Percentiles rank a stretch among this genome's conserved stretches.
Conservation (phyloP, 2,888 invertebrate species). For the Glomeris marginata region DNA sequence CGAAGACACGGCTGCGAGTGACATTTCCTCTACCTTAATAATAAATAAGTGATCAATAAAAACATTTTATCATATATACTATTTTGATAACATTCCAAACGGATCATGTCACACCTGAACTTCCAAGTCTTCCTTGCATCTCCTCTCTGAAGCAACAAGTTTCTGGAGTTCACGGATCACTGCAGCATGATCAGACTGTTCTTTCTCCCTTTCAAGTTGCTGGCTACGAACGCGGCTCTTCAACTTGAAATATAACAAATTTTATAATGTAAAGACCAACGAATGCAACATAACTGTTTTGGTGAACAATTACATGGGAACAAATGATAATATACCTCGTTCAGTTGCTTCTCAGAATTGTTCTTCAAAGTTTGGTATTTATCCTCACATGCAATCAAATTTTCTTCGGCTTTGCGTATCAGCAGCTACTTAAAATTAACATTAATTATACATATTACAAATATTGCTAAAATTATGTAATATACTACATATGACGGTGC, state of each 20-base stretch:
- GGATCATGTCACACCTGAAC: constrained; percentile 32
- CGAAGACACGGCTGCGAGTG: constrained; percentile 32
- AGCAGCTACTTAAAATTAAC: too few relatives aligned
- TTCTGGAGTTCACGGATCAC: constrained; percentile 68
- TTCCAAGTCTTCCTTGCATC: constrained; percentile 56
- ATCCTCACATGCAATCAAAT: constrained; percentile 7
- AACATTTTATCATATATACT: too few relatives aligned
- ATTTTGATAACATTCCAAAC: too few relatives aligned
- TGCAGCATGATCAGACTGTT: constrained; percentile 57
- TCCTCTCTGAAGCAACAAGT: constrained; percentile 55
- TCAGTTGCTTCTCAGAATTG: neutral
- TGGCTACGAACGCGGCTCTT: constrained; percentile 59
- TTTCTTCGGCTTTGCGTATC: too few relatives aligned
- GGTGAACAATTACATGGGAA: too few relatives aligned
- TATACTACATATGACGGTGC: too few relatives aligned
- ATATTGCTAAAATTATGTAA: too few relatives aligned
- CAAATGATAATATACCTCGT: neutral
- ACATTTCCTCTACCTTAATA: constrained; percentile 34
- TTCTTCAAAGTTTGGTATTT: constrained; percentile 10
- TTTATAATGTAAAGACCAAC: constrained; percentile 2
- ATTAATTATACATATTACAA: too few relatives aligned
- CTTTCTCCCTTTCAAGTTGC: constrained; percentile 65
- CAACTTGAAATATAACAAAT: constrained; percentile 32
- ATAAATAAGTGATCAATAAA: too few relatives aligned
- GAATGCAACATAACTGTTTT: too few relatives aligned